Base-by-base conservation (phyloP, 2,113 vertebrate genomes). In the Megaceryle torquata region DNA sequence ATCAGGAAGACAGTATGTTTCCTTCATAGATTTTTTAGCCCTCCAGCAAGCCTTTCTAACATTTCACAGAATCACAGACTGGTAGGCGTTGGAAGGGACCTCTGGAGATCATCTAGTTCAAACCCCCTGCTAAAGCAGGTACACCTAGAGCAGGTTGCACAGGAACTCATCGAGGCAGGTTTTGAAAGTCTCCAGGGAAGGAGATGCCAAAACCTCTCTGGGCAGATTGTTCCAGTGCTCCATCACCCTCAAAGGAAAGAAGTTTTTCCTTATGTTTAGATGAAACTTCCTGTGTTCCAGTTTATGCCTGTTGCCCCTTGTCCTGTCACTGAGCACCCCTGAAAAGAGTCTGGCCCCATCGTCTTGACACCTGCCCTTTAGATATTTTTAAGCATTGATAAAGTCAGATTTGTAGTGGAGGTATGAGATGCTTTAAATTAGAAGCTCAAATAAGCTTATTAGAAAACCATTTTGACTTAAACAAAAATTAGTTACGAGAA, bases 31-130 rank as follows among this genome's bases (percentile, higher is more conserved):
- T 61, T 75, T 87, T 86, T 80, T 67, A 91, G 84, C 71, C 93
- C 81, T 97, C 95, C 83, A 82, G 64, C 77, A 96, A 89, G 74
- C 54, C 44, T 95, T 95, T 71, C 83, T 96, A 90, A 92, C 79
- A 95, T 91, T 89, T 93, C 84, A 28, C 24, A 39, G 35, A 60
- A 61, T 39, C 10, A 18, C 50, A 51, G 50, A 26, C 50, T 51
- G 24, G 50, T 39, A 39, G 15, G 16, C 7, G 17, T 64, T 64
- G 39, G 37, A 64, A 41, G 37, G 61, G 61, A 41, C 10, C n/a
- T 64, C 26, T 64, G 28, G 28, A 41, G 8, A 28, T 41, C 25
- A 64, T 64, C 37, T 41, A 15, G 25, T 64, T 18, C 21, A 17
- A 19, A 13, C 22, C 11, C 61, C 16, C 26, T 29, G 61, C 37